Evolutionary conservation across 2,888 invertebrate species (phyloP), one percentile per base, ranked within the genome.

Genomic region (Eupeodes luniger): DNA sequence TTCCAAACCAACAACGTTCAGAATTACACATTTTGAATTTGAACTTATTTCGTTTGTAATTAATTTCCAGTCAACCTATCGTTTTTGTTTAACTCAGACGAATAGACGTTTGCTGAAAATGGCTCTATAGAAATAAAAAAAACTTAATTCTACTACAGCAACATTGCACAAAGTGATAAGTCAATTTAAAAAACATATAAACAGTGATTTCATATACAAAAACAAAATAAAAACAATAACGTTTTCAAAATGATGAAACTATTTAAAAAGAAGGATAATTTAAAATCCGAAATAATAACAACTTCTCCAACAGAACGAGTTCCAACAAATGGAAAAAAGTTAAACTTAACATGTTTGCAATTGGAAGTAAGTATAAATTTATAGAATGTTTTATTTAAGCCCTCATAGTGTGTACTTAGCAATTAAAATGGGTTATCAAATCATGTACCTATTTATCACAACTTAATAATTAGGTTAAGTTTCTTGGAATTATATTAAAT

Each of bases 341-440:
- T 93, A 77, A 91, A 92, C 55, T 90, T 93, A 90, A 93, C 93
- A 87, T 92, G 92, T 87, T 90, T 91, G 69, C 91, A 93, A 76
- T 92, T 93, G 92, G 93, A 93, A 93, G 93, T 92, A 93, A 93
- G 93, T 93, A 92, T 89, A 10, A 40, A 40, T 40, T 19, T 36
- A 36, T 4, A 27, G 11, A 27, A 12, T 5, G 10, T 14, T 53
- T 10, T 51, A 16, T 1, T 6, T 51, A 51, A 40, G 40, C 40
- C 40, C 40, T 7, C 40, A 40, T 40, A 7, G 40, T 40, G 5
- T 40, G 40, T 7, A 40, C 40, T 40, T 40, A 40, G 5, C 40
- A 40, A 40, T 40, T 40, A 27, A 27, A 27, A 40, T 40, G 1
- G 5, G 40, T 7, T 40, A 40, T 40, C 40, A 40, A 40, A 40